Evolutionary conservation across 2,888 invertebrate species (phyloP).

Genomic region (Phyto melanocephala): DNA sequence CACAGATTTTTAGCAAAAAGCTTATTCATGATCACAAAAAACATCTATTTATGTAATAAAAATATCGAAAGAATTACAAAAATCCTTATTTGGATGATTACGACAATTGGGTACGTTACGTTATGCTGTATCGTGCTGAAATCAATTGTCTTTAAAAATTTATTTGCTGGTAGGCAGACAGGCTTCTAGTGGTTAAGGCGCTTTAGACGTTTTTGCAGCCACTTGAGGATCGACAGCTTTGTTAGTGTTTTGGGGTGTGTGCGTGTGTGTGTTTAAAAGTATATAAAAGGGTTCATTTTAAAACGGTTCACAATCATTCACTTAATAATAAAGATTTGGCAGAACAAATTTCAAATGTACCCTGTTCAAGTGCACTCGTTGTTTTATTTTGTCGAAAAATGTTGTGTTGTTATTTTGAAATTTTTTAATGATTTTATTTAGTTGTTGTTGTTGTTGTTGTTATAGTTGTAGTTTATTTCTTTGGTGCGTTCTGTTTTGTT

Average conservation of each 20-base stretch:
- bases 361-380: background rate
- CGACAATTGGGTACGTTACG: conserved; percentile 43
- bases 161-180: no score
- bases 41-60: background rate
- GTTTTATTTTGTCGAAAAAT: conserved; percentile 30
- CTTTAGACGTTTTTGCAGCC: conserved; percentile 38
- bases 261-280: background rate
- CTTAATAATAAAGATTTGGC: no score
- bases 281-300: background rate
- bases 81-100: conserved; percentile 64
- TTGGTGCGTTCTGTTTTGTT: conserved; percentile 34
- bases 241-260: conserved; percentile 45
- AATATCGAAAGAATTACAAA: conserved; percentile 10
- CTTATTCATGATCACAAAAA: conserved; percentile 1
- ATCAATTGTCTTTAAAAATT: no score
- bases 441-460: conserved; percentile 1
- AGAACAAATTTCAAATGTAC: conserved; percentile 8
- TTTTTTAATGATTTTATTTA: conserved; percentile 49
- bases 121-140: background rate
- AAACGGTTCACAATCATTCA: background rate
- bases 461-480: conserved; percentile 22
- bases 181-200: conserved; percentile 35
- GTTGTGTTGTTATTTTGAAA: conserved; percentile 41
- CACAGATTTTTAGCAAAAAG: conserved; percentile 61
- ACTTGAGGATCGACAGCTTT: conserved; percentile 58